Base-by-base conservation (phyloP, 2,888 invertebrate species). In the Caenorhabditis japonica region DNA sequence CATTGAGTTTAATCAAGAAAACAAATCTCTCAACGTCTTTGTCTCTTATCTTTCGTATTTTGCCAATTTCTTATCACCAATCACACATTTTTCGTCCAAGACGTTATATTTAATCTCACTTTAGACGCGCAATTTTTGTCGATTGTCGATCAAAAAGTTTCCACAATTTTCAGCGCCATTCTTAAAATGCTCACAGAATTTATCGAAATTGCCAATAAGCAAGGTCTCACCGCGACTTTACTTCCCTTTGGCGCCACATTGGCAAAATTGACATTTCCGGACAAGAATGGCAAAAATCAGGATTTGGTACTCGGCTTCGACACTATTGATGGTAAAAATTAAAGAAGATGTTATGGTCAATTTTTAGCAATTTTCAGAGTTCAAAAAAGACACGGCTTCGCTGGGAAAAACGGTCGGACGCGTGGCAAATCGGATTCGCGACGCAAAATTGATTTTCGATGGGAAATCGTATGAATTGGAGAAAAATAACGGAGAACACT, bases 381-480 rank as follows among this genome's bases (percentile, higher is more conserved):
- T 81, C 51, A 23, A 72, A 41, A 46, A 71, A 13, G 79, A 81
- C 38, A 51, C 47, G 3, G 66, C 59, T 1, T 71, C 74, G 25
- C 55, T 83, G 17, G 83, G 83, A 41, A 66, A 72, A 36, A 83
- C 83, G 3, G 78, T 83, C 15, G 83, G 83, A 0, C 51, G 83
- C 15, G 78, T 81, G 17, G 76, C 77, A 10, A 83, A 83, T 58
- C 52, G 83, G 23, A 74, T 83, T 7, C 59, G 30, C n/a, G 39
- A 81, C 38, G 80, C 75, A 7, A 34, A 33, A 38, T 72, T 83
- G 44, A 21, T 19, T 10, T 76, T 81, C 36, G 64, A 78, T 30
- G 82, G 78, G 10, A 64, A 74, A 34, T 49, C 44, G 19, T 73
- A 69, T 25, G 56, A 62, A 10, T 30, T 78, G 46, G 66, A 72